phyloP scores from a whole-genome alignment of 2,888 invertebrate species.

The Ophion slaviceki region DNA sequence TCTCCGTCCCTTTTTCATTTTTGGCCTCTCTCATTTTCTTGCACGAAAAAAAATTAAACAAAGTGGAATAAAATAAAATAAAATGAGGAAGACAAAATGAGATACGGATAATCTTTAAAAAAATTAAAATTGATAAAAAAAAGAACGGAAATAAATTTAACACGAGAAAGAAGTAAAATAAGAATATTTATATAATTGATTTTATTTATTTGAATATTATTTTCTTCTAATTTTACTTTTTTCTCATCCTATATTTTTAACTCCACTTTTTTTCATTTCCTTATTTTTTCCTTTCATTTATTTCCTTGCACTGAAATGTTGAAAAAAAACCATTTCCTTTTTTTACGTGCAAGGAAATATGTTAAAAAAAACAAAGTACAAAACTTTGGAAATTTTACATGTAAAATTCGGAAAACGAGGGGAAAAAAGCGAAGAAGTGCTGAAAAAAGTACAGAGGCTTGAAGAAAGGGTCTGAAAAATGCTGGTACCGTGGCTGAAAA shows the following conservation, averaged over 20 bases:
- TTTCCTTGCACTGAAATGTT: neutral
- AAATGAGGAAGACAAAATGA: constrained; percentile 65
- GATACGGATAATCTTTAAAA: constrained; percentile 77
- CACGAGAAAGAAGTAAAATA: constrained; percentile 74
- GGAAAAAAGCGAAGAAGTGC: neutral
- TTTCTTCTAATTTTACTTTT: neutral
- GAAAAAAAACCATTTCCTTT: constrained; percentile 13
- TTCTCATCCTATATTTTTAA: neutral
- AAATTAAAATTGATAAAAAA: constrained; percentile 11
- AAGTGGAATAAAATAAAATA: constrained; percentile 49
- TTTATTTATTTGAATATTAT: too few relatives aligned
- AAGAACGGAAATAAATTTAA: too few relatives aligned
- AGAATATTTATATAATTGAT: too few relatives aligned
- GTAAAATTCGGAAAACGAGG: neutral
- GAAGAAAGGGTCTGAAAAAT: neutral
- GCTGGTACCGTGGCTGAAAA: neutral
- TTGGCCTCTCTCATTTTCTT: too few relatives aligned
- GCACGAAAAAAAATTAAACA: constrained; percentile 40
- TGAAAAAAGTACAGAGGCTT: neutral
- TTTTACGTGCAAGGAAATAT: neutral
- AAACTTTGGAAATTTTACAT: neutral
- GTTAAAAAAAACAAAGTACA: constrained; percentile 10
- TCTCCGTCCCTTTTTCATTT: too few relatives aligned
- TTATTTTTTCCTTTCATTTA: constrained; percentile 10
- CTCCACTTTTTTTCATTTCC: neutral